phyloP scores from a whole-genome alignment of 2,888 invertebrate genomes.

The Caenorhabditis panamensis region DNA sequence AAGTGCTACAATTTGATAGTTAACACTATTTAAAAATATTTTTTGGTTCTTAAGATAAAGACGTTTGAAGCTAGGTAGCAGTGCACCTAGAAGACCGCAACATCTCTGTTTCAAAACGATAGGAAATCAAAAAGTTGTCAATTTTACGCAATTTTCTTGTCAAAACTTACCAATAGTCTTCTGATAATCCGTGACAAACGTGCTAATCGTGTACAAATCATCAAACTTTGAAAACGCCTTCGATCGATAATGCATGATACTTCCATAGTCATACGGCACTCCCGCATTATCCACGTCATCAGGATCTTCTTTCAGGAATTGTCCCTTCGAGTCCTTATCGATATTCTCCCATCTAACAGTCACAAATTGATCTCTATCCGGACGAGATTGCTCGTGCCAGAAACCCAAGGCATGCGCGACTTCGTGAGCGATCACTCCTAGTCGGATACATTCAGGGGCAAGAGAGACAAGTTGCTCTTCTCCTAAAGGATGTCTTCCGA shows the following conservation, averaged over 20 bases:
- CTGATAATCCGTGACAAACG: conserved; percentile 81
- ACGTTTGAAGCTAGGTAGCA: too few relatives aligned
- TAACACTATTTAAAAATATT: too few relatives aligned
- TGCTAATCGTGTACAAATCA: conserved; percentile 81
- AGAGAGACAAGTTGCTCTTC: conserved; percentile 81
- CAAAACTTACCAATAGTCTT: conserved; percentile 77
- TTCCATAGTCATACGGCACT: conserved; percentile 81
- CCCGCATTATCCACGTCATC: conserved; percentile 81
- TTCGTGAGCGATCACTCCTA: conserved; percentile 82
- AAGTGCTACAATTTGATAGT: too few relatives aligned
- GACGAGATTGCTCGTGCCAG: conserved; percentile 81
- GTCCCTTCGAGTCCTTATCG: conserved; percentile 80
- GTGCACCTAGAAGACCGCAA: too few relatives aligned
- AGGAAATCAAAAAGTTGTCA: too few relatives aligned
- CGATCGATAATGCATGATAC: conserved; percentile 81
- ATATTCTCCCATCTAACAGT: conserved; percentile 81
- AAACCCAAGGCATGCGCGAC: conserved; percentile 82
- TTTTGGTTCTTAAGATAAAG: too few relatives aligned
- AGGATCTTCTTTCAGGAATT: conserved; percentile 81
- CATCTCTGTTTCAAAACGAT: too few relatives aligned
- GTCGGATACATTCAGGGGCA: conserved; percentile 81
- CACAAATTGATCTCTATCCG: conserved; percentile 80
- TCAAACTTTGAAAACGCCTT: conserved; percentile 81
- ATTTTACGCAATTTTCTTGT: too few relatives aligned
- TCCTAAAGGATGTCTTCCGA: conserved; percentile 80